A percentile compares a stretch with the other conserved stretches of the same genome.
Evolutionary conservation across 2,888 invertebrate genomes (phyloP).

Genomic region (Apoderus coryli): DNA sequence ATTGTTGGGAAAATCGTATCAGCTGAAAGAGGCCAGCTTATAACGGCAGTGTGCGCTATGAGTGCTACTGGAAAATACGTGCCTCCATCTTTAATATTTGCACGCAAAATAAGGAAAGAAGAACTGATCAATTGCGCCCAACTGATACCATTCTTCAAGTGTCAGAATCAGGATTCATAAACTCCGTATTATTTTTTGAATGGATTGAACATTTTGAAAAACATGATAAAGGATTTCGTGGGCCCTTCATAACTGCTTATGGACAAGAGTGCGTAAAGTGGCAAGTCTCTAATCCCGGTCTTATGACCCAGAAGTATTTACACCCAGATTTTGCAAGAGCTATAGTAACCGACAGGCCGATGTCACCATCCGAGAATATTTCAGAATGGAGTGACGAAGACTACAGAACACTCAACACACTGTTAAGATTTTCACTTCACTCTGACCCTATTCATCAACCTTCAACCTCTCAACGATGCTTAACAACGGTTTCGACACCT

Average conservation of each 20-base stretch:
- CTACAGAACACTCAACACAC: slow-evolving; percentile 1
- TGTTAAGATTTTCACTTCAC: slow-evolving; percentile 5
- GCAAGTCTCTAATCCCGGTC: no score
- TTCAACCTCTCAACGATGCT: slow-evolving; percentile 1
- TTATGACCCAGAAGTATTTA: no score
- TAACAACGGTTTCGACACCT: slow-evolving; percentile 4
- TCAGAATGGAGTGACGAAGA: slow-evolving; percentile 5
- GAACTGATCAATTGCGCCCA: no score
- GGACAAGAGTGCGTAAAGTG: no score
- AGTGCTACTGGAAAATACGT: slow-evolving; percentile 24
- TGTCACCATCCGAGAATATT: no score
- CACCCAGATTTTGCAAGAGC: no score
- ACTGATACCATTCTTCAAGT: no score
- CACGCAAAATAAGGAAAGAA: slow-evolving; percentile 13
- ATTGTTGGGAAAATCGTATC: slow-evolving; percentile 23
- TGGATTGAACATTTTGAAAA: no score
- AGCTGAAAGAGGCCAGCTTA: slow-evolving; percentile 26
- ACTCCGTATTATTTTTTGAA: no score
- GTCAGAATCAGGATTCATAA: no score
- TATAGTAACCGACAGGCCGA: slow-evolving; percentile 6
- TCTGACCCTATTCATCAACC: slow-evolving; percentile 3
- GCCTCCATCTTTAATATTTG: slow-evolving; percentile 29
- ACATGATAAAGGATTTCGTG: no score
- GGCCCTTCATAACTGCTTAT: no score
- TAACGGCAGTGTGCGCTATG: slow-evolving; percentile 26